These are phyloP conservation scores for Heteromurus nitidus DNA, from an alignment of 2,888 invertebrate species.

Conservation along the genomic window DNA sequence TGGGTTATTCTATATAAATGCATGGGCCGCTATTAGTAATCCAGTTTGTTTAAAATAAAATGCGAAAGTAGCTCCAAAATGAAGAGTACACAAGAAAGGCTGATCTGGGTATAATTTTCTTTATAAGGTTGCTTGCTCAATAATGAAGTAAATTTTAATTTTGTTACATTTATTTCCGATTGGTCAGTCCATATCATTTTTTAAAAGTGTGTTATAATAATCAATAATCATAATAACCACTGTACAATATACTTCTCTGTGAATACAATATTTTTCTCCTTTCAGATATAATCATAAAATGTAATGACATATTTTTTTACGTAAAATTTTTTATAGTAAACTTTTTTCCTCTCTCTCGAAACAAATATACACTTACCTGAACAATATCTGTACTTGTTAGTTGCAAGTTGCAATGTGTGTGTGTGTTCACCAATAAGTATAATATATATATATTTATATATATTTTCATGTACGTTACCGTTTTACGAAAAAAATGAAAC, in stretches of 20 bases:
- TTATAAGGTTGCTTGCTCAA: conserved; percentile 62
- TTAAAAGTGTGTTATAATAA: conserved; percentile 59
- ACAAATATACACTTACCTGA: neutral
- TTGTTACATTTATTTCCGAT: conserved; percentile 71
- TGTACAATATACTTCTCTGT: conserved; percentile 39
- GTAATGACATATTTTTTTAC: neutral
- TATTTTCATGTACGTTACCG: too few relatives aligned
- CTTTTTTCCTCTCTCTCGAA: too few relatives aligned
- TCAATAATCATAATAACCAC: conserved; percentile 23
- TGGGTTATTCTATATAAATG: too few relatives aligned
- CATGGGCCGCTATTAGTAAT: neutral
- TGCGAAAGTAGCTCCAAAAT: neutral
- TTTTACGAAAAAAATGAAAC: too few relatives aligned
- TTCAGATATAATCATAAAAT: neutral
- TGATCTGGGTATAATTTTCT: conserved; percentile 1
- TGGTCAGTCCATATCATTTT: conserved; percentile 64
- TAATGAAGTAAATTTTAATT: conserved; percentile 71
- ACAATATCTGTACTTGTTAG: too few relatives aligned
- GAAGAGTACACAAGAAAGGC: neutral
- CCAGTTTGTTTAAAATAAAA: neutral
- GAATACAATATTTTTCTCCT: conserved; percentile 8
- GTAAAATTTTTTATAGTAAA: neutral
- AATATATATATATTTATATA: too few relatives aligned
- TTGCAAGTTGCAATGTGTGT: too few relatives aligned
- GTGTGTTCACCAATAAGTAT: too few relatives aligned